These are phyloP conservation scores for Icerya purchasi DNA, from an alignment of 2,888 invertebrate genomes.

Conservation along the genomic window DNA sequence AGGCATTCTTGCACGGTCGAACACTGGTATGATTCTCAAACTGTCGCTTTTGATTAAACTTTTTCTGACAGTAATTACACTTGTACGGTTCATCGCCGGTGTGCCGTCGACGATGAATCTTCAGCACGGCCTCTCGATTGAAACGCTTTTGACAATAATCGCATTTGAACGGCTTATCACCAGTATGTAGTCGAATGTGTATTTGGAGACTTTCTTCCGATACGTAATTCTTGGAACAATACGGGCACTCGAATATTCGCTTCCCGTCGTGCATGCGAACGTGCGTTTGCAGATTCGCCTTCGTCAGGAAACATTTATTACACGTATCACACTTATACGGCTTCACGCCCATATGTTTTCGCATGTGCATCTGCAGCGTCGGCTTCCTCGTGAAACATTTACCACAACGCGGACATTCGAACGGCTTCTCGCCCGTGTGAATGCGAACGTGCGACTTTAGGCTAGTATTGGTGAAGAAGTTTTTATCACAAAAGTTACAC, in stretches of 20 bases:
- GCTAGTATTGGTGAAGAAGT: constrained; percentile 15
- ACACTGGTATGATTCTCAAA: constrained; percentile 12
- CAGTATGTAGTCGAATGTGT: constrained; percentile 10
- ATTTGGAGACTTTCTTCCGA: constrained; percentile 11
- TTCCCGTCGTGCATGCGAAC: constrained; percentile 5
- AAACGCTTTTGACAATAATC: constrained; percentile 11
- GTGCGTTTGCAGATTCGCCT: constrained; percentile 11
- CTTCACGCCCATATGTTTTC: constrained; percentile 9
- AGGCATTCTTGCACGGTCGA: constrained; percentile 11
- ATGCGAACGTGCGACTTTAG: constrained; percentile 14
- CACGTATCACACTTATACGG: constrained; percentile 11
- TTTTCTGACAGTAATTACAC: constrained; percentile 10
- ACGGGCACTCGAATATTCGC: constrained; percentile 6
- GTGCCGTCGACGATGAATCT: constrained; percentile 8
- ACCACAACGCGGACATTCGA: constrained; percentile 14
- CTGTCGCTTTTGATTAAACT: constrained; percentile 12
- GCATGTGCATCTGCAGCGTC: constrained; percentile 12
- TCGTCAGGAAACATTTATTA: constrained; percentile 8
- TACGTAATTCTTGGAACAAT: constrained; percentile 10
- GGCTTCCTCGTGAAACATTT: constrained; percentile 15
- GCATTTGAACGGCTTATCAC: constrained; percentile 11
- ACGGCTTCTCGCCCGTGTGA: constrained; percentile 15
- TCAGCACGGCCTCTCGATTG: constrained; percentile 9
- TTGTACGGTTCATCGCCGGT: constrained; percentile 12
- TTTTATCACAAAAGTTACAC: constrained; percentile 14